A percentile compares a stretch with the other conserved stretches of the same genome.
Conservation (phyloP, 1,140 invertebrate genomes). For the Agrypnia vestita region DNA sequence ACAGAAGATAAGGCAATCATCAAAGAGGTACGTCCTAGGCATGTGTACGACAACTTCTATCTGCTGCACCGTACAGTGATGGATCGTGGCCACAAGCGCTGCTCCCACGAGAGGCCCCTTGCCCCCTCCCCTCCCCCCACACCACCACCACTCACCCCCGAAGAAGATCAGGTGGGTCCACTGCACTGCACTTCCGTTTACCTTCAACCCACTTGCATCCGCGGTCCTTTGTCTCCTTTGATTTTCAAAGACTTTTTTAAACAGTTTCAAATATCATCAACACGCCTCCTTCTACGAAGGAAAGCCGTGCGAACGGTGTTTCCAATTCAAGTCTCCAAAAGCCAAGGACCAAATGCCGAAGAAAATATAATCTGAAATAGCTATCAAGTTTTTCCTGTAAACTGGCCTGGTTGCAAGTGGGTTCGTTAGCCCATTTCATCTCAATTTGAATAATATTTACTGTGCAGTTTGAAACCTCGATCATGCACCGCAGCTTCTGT, state of each 20-base stretch:
- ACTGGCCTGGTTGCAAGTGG: slow-evolving; percentile 15
- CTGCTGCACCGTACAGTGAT: slow-evolving; percentile 67
- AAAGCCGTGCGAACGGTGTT: background rate
- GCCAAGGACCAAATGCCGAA: background rate
- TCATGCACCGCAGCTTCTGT: background rate
- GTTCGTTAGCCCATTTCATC: slow-evolving; percentile 1
- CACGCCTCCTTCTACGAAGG: background rate
- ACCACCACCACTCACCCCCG: slow-evolving; percentile 40
- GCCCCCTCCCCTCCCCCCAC: slow-evolving; percentile 62
- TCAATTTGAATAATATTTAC: background rate
- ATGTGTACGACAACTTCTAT: slow-evolving; percentile 72
- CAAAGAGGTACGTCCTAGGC: slow-evolving; percentile 67
- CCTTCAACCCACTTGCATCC: slow-evolving; percentile 31
- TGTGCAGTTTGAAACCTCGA: slow-evolving; percentile 22
- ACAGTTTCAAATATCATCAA: background rate
- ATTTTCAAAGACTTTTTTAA: background rate
- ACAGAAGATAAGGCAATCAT: background rate
- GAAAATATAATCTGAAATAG: background rate
- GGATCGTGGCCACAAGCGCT: slow-evolving; percentile 68
- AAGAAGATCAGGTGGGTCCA: slow-evolving; percentile 59
- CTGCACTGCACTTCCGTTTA: slow-evolving; percentile 53
- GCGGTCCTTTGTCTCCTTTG: background rate
- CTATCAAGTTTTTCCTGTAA: background rate
- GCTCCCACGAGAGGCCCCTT: slow-evolving; percentile 67
- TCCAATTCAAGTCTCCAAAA: background rate